A percentile compares a stretch with the other conserved stretches of the same genome.
These are phyloP conservation scores for Phalacrocorax brasilianus DNA, from an alignment of 2,113 vertebrate genomes.

Conservation along the genomic window DNA sequence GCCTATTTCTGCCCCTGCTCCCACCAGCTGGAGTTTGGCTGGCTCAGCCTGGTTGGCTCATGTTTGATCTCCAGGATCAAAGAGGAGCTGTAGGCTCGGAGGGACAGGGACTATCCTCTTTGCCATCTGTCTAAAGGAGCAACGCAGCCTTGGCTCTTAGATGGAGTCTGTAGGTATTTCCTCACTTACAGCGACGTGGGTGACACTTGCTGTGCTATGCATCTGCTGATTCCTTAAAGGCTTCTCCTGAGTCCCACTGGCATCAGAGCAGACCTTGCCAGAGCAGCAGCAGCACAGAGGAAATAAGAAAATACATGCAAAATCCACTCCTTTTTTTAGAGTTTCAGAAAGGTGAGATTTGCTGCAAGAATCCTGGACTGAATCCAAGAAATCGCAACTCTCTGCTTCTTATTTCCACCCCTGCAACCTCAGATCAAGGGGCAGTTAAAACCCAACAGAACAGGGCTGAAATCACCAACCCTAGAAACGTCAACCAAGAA, in stretches of 20 bases:
- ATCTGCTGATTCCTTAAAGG: background rate
- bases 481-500: background rate
- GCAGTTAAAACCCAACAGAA: background rate
- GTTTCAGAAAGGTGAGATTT: background rate
- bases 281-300: background rate
- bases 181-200: rapidly evolving
- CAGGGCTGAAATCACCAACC: background rate
- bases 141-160: background rate
- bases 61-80: background rate
- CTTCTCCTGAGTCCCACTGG: background rate
- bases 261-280: background rate
- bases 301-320: background rate
- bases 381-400: background rate
- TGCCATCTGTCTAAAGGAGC: background rate
- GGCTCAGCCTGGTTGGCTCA: background rate
- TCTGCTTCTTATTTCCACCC: background rate
- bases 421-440: background rate
- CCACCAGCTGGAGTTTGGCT: background rate
- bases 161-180: background rate
- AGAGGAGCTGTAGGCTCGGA: background rate
- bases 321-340: background rate
- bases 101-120: background rate
- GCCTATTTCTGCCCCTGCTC: background rate
- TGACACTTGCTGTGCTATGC: background rate
- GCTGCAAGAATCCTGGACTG: background rate